Percentiles rank a stretch among this genome's conserved stretches.
These are phyloP conservation scores for Plemyria rubiginata DNA, from an alignment of 2,888 invertebrate genomes.

Conservation along the genomic window DNA sequence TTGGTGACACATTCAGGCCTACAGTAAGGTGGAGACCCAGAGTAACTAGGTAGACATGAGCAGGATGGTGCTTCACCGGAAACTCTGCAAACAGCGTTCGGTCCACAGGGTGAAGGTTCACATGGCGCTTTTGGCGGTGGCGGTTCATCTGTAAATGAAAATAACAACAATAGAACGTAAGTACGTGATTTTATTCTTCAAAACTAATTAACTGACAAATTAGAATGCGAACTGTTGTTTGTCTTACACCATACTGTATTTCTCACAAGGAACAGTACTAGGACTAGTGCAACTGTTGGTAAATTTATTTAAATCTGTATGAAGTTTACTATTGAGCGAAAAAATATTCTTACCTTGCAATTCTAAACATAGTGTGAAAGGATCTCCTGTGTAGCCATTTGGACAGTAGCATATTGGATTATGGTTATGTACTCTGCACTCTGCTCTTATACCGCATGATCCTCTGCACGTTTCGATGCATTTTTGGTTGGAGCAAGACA, in stretches of 20 bases:
- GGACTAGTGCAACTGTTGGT: no score
- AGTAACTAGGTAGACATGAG: slow-evolving; percentile 89
- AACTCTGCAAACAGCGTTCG: slow-evolving; percentile 88
- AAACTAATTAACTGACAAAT: no score
- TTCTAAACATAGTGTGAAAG: slow-evolving; percentile 87
- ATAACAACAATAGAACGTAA: background rate
- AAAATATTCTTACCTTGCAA: slow-evolving; percentile 56
- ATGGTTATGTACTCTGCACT: slow-evolving; percentile 92
- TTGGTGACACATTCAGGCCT: slow-evolving; percentile 93
- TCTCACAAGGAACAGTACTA: no score
- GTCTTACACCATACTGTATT: no score
- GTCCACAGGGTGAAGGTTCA: slow-evolving; percentile 91
- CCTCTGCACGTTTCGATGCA: slow-evolving; percentile 93
- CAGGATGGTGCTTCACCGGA: slow-evolving; percentile 86
- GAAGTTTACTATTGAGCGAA: background rate
- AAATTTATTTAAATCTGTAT: no score
- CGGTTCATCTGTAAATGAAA: slow-evolving; percentile 53
- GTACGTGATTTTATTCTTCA: background rate
- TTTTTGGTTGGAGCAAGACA: slow-evolving; percentile 91
- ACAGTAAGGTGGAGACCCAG: slow-evolving; percentile 90
- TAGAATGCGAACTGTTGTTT: no score
- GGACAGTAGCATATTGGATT: slow-evolving; percentile 94
- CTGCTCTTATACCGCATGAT: slow-evolving; percentile 90
- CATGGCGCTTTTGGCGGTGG: slow-evolving; percentile 80
- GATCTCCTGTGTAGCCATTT: slow-evolving; percentile 90